Evolutionary conservation across 92 coral and sea anemone species (phyloP).

Genomic region (Phenganax marumi): DNA sequence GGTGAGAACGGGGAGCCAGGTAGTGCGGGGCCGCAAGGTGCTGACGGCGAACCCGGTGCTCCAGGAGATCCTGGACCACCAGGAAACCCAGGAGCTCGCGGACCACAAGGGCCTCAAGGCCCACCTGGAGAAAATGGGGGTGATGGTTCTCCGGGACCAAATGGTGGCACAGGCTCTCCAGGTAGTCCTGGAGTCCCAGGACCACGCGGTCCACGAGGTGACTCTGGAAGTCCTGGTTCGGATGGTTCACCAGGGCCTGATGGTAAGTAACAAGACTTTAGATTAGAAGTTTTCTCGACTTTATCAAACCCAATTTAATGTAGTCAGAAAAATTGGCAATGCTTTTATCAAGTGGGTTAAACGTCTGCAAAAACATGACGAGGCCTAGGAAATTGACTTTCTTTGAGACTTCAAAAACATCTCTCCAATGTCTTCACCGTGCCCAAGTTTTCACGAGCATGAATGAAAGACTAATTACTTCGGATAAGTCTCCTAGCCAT

Average conservation of each 20-base stretch:
- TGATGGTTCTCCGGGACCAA: not conserved
- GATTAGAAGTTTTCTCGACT: too few species aligned
- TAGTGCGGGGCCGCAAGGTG: not conserved
- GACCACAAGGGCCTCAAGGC: constrained; percentile 19
- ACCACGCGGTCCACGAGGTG: constrained; percentile 38
- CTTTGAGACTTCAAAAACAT: too few species aligned
- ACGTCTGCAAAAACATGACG: too few species aligned
- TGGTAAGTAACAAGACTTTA: constrained; percentile 7
- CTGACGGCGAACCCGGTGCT: not conserved
- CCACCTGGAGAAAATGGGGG: not conserved
- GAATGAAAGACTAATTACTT: too few species aligned
- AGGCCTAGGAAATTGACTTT: too few species aligned
- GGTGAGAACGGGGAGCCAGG: constrained; percentile 23
- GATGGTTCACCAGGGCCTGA: constrained; percentile 9
- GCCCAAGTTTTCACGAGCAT: too few species aligned
- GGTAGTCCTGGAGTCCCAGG: constrained; percentile 35
- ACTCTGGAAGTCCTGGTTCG: constrained; percentile 30
- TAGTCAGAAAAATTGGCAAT: too few species aligned
- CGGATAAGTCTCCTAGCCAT: too few species aligned
- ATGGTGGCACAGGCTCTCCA: not conserved
- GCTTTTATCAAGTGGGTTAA: too few species aligned
- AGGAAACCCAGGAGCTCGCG: constrained; percentile 3
- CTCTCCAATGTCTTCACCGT: too few species aligned
- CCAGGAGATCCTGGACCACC: constrained; percentile 11
- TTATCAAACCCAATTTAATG: too few species aligned